phyloP scores from a whole-genome alignment of 2,888 invertebrate genomes.

The Drosophila dives region DNA sequence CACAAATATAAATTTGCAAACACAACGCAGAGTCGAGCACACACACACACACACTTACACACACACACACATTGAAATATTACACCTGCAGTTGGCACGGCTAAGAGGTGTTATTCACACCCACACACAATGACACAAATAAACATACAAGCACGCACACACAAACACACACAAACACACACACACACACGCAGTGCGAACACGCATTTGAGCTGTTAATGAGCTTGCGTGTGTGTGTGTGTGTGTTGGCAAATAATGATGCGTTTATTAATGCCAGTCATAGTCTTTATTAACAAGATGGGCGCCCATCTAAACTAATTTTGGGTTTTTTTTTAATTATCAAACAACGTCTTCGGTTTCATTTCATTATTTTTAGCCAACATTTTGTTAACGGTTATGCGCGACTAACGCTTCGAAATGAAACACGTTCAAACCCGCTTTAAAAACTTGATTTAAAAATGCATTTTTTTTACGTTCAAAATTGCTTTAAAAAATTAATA shows the following conservation, averaged over 20 bases:
- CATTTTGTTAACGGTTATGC: neutral
- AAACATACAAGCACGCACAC: conserved; percentile 37
- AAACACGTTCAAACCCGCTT: neutral
- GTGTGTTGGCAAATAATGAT: conserved; percentile 49
- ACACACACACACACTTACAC: conserved; percentile 15
- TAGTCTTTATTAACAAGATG: conserved; percentile 68
- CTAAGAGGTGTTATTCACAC: conserved; percentile 50
- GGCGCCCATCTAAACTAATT: conserved; percentile 60
- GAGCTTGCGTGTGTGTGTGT: conserved; percentile 23
- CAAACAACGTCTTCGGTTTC: conserved; percentile 41
- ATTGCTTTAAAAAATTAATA: too few relatives aligned
- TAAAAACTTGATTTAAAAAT: too few relatives aligned
- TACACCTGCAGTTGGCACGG: conserved; percentile 75
- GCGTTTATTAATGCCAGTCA: conserved; percentile 72
- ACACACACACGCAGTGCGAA: neutral
- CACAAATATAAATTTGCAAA: conserved; percentile 71
- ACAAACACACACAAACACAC: conserved; percentile 5
- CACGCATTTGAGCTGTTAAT: conserved; percentile 32
- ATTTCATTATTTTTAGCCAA: conserved; percentile 26
- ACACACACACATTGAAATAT: conserved; percentile 70
- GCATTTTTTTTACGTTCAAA: too few relatives aligned
- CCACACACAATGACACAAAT: conserved; percentile 51
- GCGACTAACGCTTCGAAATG: neutral
- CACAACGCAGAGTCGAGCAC: conserved; percentile 3
- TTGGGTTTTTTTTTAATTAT: conserved; percentile 59